A percentile compares a stretch with the other conserved stretches of the same genome.
Evolutionary conservation across 2,888 invertebrate species (phyloP).

Genomic region (Mellilla xanthometata): DNA sequence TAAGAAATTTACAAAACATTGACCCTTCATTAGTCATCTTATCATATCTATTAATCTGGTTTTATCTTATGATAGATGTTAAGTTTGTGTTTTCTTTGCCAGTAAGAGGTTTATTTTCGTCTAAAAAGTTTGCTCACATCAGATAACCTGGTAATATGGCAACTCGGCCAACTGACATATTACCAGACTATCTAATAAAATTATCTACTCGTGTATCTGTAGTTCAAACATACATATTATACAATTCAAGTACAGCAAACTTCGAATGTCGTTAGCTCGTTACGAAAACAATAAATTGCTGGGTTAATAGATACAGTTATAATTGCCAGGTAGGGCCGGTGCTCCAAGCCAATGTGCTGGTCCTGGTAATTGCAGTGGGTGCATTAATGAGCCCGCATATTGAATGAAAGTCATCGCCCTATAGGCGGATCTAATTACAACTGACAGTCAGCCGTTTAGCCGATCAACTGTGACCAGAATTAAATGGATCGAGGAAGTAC

Average conservation of each 20-base stretch:
- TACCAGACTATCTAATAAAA: no score
- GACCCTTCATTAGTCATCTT: constrained; percentile 18
- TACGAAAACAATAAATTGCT: constrained; percentile 7
- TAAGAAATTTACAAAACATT: constrained; percentile 12
- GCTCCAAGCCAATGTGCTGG: constrained; percentile 9
- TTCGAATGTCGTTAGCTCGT: no score
- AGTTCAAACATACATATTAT: no score
- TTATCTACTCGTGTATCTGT: no score
- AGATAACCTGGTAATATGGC: no score
- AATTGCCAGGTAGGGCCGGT: constrained; percentile 13
- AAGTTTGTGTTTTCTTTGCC: constrained; percentile 12
- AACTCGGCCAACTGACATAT: no score
- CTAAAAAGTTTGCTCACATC: constrained; percentile 10
- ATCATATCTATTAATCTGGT: constrained; percentile 20
- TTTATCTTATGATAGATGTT: constrained; percentile 26
- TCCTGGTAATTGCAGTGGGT: constrained; percentile 47
- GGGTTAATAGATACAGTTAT: constrained; percentile 10
- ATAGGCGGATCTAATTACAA: constrained; percentile 42
- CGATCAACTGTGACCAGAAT: constrained; percentile 31
- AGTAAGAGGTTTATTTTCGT: constrained; percentile 3
- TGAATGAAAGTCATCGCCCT: constrained; percentile 49
- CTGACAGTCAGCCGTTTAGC: constrained; percentile 29
- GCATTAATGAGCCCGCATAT: constrained; percentile 62
- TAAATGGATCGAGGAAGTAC: constrained; percentile 26
- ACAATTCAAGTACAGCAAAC: no score